Evolutionary conservation across 1,140 invertebrate species (phyloP), one percentile per base, ranked within the genome.

Genomic region (Leptonema lineaticorne): DNA sequence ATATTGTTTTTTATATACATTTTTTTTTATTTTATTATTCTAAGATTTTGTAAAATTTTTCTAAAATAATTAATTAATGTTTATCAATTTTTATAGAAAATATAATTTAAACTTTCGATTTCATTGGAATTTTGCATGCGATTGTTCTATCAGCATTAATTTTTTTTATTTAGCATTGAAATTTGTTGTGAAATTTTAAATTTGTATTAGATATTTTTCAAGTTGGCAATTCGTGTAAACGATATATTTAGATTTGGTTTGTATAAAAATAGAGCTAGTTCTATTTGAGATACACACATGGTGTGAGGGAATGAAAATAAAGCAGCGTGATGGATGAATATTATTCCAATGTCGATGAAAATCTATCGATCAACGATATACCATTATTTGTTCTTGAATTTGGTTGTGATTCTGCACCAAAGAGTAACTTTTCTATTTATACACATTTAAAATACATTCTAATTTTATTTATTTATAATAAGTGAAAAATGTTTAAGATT

Each of bases 321-420:
- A 20, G 16, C 30, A 67, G 28, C 41, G 56, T 67, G 53, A 73
- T 73, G 9, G 69, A 68, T 41, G 71, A 73, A 60, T 73, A 73
- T 68, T 73, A 70, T 29, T 73, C 68, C 4, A 73, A 73, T 65
- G 65, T 57, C 30, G 71, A 69, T 20, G 68, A 69, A 22, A 67
- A 56, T 68, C 28, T 46, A 33, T 69, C 68, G 22, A 4, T 69
- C 2, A 68, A 73, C 9, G 66, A 73, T 62, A 73, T 73, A 26
- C 71, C 71, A 14, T 62, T 73, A 20, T 73, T 73, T 56, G 71
- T 73, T 18, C 33, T 73, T 8, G 71, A 73, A 58, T 73, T 63
- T 68, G 71, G 68, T 60, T 57, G 60, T 14, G 46, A 71, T 20
- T 18, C n/a, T 2, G 1, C 2, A 2, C 18, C 24, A 18, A 53